Evolutionary conservation across 1,140 invertebrate species (phyloP), one percentile per base, ranked within the genome.

Genomic region (Cheumatopsyche charites): DNA sequence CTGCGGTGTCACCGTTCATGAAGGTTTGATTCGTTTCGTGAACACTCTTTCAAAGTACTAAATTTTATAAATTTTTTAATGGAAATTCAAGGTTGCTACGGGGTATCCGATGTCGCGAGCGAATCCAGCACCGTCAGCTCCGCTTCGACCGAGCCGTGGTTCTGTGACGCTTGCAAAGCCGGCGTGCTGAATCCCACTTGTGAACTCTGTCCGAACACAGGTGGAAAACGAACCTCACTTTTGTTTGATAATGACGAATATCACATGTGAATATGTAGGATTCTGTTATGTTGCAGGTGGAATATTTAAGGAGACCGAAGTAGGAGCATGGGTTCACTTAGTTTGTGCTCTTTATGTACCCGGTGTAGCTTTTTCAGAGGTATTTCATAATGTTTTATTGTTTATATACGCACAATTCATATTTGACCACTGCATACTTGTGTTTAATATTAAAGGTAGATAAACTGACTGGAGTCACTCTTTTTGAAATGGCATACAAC

Each of bases 91-190:
- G 91, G 94, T 73, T 98, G 96, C 81, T 98, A 98, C 85, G 95
- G 95, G n/a, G 92, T 98, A 25, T 94, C 93, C 55, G 97, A 98
- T 78, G 91, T 91, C 29, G 91, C 92, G 25, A 97, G 95, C 84
- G 89, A 95, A 70, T 92, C 92, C 1, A 95, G 93, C 79, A 94
- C 93, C 15, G 91, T 93, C 67, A 98, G 95, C 7, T 91, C 94
- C 0, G 94, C 93, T 62, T 95, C 95, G 42, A 98, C 96, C 0
- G 96, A 97, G 76, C 96, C 96, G 0, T 98, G 97, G 97, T 98
- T 98, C 82, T 98, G 96, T 85, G 96, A 98, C 84, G 93, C 95
- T n/a, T 98, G 97, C 77, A 95, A 94, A 79, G 95, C 94, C 45
- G 94, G 94, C 1, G 88, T 94, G 7, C 89, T 87, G 25, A 91